phyloP scores from a whole-genome alignment of 2,888 invertebrate genomes.

The Drosophila paucipuncta region DNA sequence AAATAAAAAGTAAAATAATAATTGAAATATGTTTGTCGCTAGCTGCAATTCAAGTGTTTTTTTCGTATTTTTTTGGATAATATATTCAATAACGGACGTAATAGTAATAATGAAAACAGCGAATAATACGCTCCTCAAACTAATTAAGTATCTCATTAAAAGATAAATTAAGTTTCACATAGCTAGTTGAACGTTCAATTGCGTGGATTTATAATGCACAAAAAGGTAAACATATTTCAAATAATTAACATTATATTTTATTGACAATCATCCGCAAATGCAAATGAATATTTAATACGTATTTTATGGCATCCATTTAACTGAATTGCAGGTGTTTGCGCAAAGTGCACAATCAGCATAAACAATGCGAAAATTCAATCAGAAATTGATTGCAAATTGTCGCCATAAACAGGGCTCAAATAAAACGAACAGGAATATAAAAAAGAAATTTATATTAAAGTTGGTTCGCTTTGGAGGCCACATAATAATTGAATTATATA shows the following conservation, averaged over 20 bases:
- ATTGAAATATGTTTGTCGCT: neutral
- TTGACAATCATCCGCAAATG: slow-evolving; percentile 12
- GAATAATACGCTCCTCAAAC: neutral
- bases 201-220: slow-evolving; percentile 11
- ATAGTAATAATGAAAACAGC: neutral
- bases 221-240: slow-evolving; percentile 4
- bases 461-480: slow-evolving; percentile 6
- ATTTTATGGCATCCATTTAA: slow-evolving; percentile 65
- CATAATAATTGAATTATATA: slow-evolving; percentile 71
- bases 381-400: slow-evolving; percentile 32
- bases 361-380: slow-evolving; percentile 52
- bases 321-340: slow-evolving; percentile 50
- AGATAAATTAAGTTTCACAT: slow-evolving; percentile 19
- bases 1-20: neutral
- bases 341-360: slow-evolving; percentile 69
- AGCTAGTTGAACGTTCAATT: slow-evolving; percentile 24
- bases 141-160: neutral
- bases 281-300: slow-evolving; percentile 58
- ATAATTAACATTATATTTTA: slow-evolving; percentile 28
- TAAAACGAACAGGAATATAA: neutral
- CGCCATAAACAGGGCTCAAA: slow-evolving; percentile 12
- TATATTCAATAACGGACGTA: neutral
- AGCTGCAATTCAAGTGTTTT: too few species aligned
- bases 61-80: neutral
- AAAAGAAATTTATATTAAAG: slow-evolving; percentile 14